Conservation (phyloP, 2,888 invertebrate genomes). For the Orgyia antiqua region DNA sequence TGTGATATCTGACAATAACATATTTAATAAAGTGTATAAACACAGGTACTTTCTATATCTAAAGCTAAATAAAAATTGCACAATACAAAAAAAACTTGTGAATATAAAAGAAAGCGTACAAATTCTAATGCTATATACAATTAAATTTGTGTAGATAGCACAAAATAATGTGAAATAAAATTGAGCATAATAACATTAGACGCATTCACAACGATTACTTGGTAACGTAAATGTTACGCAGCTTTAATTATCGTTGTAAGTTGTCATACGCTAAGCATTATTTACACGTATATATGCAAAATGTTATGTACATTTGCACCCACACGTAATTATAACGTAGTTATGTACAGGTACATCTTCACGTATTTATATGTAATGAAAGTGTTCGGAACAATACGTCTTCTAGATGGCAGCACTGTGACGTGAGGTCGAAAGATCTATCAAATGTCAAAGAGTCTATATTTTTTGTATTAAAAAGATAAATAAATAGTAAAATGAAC, state of each 20-base stretch:
- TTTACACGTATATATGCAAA: slow-evolving; percentile 47
- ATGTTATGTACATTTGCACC: slow-evolving; percentile 20
- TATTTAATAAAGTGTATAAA: slow-evolving; percentile 21
- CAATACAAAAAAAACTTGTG: slow-evolving; percentile 34
- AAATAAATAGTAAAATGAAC: too few species aligned
- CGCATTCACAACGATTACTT: too few species aligned
- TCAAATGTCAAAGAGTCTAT: too few species aligned
- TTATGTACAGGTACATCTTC: neutral
- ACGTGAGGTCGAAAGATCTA: too few species aligned
- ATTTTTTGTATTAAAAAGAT: too few species aligned
- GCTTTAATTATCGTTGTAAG: too few species aligned
- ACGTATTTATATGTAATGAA: slow-evolving; percentile 8
- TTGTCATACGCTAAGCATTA: slow-evolving; percentile 43
- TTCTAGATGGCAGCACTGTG: too few species aligned
- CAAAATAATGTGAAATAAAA: too few species aligned
- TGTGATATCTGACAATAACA: too few species aligned
- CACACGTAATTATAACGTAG: slow-evolving; percentile 10
- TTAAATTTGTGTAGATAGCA: slow-evolving; percentile 22
- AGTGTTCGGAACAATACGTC: too few species aligned
- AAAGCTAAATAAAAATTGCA: slow-evolving; percentile 52
- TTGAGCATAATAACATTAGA: too few species aligned
- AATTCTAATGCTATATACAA: slow-evolving; percentile 41
- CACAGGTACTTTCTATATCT: slow-evolving; percentile 48
- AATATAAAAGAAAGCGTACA: slow-evolving; percentile 25
- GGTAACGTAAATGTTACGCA: too few species aligned